Evolutionary conservation across 2,113 vertebrate genomes (phyloP), one percentile per base, ranked within the genome.

Genomic region (Cyrtonyx montezumae): DNA sequence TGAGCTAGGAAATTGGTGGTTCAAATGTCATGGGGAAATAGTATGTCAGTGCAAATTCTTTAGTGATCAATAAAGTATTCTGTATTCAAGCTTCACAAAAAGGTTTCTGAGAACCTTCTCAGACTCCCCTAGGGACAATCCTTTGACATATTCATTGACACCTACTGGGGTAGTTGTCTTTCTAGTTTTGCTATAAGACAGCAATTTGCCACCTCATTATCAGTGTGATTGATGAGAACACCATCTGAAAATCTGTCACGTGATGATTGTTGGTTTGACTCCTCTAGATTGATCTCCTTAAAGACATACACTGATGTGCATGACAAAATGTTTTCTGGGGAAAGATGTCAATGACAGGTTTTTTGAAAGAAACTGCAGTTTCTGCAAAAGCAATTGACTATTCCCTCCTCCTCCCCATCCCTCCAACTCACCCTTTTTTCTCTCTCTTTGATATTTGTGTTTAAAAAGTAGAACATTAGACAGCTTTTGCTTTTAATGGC

Each of bases 191-290:
- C 94, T 95, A 92, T 97, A 97, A 96, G 96, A 97, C 97, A 97
- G 97, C 97, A 97, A 97, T 98, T 98, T 98, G 98, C 97, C 97
- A 97, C 96, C 97, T 98, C 97, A 94, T 97, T 97, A 96, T 96
- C 96, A 97, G 97, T 18, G 92, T 98, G 97, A 98, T 97, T 97
- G 97, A 98, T 98, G 97, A 96, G 96, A 81, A 61, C 89, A 69
- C 94, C 77, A 86, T 95, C 74, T 95, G 88, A 93, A 96, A 91
- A 95, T 90, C 92, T 74, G 68, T 94, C 97, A 97, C 95, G 68
- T n/a, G 83, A 84, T 82, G 94, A 95, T 91, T 94, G 95, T 94
- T 82, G 88, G 95, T 26, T 76, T 94, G 34, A 93, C 93, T 94
- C 84, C 92, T 45, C 90, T 49, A 85, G 82, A 93, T 94, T 74